phyloP scores from a whole-genome alignment of 2,113 vertebrate species.

The Pyxicephalus adspersus region DNA sequence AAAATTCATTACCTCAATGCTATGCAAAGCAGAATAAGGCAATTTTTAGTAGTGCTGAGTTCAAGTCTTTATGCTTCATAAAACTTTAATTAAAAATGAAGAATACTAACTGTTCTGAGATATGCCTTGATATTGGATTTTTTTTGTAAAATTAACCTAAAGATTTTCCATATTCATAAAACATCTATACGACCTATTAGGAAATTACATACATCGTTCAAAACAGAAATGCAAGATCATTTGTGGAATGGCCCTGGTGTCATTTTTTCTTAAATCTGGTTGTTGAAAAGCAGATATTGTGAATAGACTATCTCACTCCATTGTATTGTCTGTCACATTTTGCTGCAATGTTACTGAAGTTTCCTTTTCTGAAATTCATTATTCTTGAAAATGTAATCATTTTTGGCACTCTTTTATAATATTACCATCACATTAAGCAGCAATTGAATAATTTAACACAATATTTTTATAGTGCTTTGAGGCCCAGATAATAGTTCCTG shows the following conservation, averaged over 20 bases:
- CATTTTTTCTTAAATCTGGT: background rate
- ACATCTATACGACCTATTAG: constrained; percentile 26
- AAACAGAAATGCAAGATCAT: constrained; percentile 24
- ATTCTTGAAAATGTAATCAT: too few relatives aligned
- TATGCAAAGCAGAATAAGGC: constrained; percentile 55
- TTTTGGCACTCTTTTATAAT: too few relatives aligned
- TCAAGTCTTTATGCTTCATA: constrained; percentile 56
- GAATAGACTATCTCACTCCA: background rate
- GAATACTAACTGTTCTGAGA: constrained; percentile 50
- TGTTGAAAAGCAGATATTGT: background rate
- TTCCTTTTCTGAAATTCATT: too few relatives aligned
- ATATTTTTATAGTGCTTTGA: too few relatives aligned
- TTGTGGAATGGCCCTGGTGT: background rate
- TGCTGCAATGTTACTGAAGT: too few relatives aligned
- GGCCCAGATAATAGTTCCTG: too few relatives aligned
- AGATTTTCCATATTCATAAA: constrained; percentile 50
- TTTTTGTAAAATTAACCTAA: constrained; percentile 48
- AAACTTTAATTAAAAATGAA: constrained; percentile 57
- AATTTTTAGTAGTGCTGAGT: constrained; percentile 48
- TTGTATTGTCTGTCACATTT: background rate
- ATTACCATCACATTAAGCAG: too few relatives aligned
- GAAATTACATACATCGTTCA: constrained; percentile 25
- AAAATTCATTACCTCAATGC: constrained; percentile 53
- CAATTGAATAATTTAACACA: too few relatives aligned
- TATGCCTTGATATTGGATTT: constrained; percentile 44